Evolutionary conservation across 2,888 invertebrate species (phyloP), one percentile per base, ranked within the genome.

Genomic region (Acanthoscelides obtectus): DNA sequence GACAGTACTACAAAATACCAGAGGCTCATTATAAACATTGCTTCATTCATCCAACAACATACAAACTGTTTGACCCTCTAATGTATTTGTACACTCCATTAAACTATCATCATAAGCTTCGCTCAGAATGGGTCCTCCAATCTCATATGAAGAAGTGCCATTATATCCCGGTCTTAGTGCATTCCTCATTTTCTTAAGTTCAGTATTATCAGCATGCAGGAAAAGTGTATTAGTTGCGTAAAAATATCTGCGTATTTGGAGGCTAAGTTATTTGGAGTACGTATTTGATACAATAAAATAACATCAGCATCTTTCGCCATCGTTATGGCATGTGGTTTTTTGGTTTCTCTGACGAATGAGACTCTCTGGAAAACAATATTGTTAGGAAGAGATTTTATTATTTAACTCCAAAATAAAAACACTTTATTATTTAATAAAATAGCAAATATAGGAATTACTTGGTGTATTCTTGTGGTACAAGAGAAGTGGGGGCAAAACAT

Each of bases 1-100:
- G n/a, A 20, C n/a, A 66, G 20, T 66, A 45, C 69, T 69, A 45
- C 69, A 25, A 22, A 25, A 69, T 27, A 69, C 69, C 20, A 69
- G 45, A 45, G 22, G 69, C 45, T 69, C 64, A 22, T 65, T 69
- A 65, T 17, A 65, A 69, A 71, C 69, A 45, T 66, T 71, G 45
- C 69, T 69, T 45, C 69, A 69, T 45, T 45, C 69, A 69, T 69
- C 69, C 69, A 69, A 69, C 1, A 12, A 69, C 69, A 69, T 69
- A 27, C 27, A 69, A 69, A 69, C 69, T 69, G 69, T 69, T 69
- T 69, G 27, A 27, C 69, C 45, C 45, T 69, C 25, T 22, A 69
- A 22, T 69, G 22, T 25, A 27, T 69, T 20, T 69, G 22, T 27
- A 45, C 69, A 69, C 45, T 69, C 27, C 45, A n/a, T 69, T 69